These are phyloP conservation scores for Eurois occulta DNA, from an alignment of 2,888 invertebrate species.

Conservation along the genomic window DNA sequence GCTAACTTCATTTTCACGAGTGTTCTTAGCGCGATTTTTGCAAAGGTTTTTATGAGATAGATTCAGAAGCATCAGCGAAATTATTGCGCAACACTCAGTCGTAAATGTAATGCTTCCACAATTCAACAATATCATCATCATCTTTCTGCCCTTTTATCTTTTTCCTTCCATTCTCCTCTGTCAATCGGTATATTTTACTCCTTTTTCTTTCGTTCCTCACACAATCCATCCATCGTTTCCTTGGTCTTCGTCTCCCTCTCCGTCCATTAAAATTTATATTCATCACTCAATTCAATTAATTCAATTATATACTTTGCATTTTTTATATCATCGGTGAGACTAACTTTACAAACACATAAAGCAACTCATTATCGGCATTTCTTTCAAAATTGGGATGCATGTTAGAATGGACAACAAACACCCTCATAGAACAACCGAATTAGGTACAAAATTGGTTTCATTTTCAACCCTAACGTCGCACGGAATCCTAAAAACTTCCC, in stretches of 20 bases:
- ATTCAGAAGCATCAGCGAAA: not conserved
- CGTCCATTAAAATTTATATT: too few relatives aligned
- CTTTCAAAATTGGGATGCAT: not conserved
- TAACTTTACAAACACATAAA: not conserved
- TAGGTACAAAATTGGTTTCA: not conserved
- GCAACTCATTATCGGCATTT: too few relatives aligned
- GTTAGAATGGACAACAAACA: not conserved
- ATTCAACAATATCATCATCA: too few relatives aligned
- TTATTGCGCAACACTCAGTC: not conserved
- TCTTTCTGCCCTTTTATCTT: too few relatives aligned
- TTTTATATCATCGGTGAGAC: not conserved
- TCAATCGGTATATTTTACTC: too few relatives aligned
- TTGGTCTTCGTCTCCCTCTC: too few relatives aligned
- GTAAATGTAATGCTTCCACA: not conserved
- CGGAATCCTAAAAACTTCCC: not conserved
- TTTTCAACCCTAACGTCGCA: too few relatives aligned
- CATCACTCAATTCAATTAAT: too few relatives aligned
- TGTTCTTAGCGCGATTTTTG: not conserved
- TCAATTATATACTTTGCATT: not conserved
- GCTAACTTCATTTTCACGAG: not conserved
- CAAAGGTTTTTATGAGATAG: not conserved
- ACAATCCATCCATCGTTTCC: too few relatives aligned
- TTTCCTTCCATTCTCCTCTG: too few relatives aligned
- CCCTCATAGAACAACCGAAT: not conserved
- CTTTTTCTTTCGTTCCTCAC: too few relatives aligned